Percentiles rank a stretch among this genome's conserved stretches.
Conservation (phyloP, 2,888 invertebrate genomes). For the Temnothorax unifasciatus region DNA sequence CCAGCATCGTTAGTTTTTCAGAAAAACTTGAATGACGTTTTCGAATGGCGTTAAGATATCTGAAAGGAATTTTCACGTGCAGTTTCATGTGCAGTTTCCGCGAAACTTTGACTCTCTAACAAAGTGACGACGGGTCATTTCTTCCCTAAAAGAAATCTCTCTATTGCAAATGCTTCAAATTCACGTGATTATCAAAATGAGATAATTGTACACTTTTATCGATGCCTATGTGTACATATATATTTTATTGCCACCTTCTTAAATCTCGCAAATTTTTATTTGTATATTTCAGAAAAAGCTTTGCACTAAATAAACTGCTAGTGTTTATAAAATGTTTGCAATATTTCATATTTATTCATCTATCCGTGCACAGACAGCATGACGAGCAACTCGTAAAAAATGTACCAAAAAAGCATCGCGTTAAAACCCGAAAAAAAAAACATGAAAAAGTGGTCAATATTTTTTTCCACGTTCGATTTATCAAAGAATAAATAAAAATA, state of each 20-base stretch:
- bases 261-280: background rate
- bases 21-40: background rate
- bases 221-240: background rate
- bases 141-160: background rate
- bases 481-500: background rate
- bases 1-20: slow-evolving; percentile 23
- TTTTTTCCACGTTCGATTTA: background rate
- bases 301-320: background rate
- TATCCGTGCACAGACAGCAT: background rate
- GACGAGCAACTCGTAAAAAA: slow-evolving; percentile 5
- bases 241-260: background rate
- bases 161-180: background rate
- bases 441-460: background rate
- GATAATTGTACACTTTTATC: background rate
- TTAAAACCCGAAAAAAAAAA: slow-evolving; percentile 4
- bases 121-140: background rate
- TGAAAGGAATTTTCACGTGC: background rate
- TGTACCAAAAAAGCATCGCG: background rate
- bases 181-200: background rate
- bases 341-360: background rate
- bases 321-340: background rate
- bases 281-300: background rate
- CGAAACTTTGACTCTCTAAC: slow-evolving; percentile 11
- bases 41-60: background rate
- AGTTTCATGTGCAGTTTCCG: background rate